Evolutionary conservation across 37 sponge, comb jelly and placozoan genomes (phyloP).

Genomic region (Diacarnus erythraeanus): DNA sequence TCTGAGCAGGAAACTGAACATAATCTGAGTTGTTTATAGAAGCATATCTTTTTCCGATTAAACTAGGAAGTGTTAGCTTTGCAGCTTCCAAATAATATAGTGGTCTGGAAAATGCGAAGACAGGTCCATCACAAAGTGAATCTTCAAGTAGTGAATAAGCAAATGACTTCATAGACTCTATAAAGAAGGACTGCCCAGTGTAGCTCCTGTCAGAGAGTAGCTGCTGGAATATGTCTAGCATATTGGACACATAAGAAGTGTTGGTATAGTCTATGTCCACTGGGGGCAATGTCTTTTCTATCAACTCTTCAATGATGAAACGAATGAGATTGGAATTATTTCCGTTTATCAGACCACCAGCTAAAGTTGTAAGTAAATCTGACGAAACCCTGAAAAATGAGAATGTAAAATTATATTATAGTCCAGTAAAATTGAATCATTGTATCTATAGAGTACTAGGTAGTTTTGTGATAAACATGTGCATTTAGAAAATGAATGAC

Average conservation of each 20-base stretch:
- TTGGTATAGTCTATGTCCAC: background rate
- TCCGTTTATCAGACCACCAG: slow-evolving; percentile 10
- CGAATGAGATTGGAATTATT: slow-evolving; percentile 8
- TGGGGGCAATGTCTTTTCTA: background rate
- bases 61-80: slow-evolving; percentile 21
- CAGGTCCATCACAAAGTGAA: slow-evolving; percentile 4
- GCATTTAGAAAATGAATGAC: no score
- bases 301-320: slow-evolving; percentile 13
- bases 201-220: slow-evolving; percentile 22
- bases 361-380: background rate
- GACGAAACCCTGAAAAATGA: slow-evolving; percentile 10
- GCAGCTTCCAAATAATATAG: slow-evolving; percentile 26
- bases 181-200: slow-evolving; percentile 18
- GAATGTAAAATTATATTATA: background rate
- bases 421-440: no score
- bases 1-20: slow-evolving; percentile 36
- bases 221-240: slow-evolving; percentile 31
- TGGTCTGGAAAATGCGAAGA: background rate
- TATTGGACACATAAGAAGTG: slow-evolving; percentile 1
- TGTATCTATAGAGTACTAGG: no score
- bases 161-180: slow-evolving; percentile 43
- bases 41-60: slow-evolving; percentile 29
- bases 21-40: slow-evolving; percentile 11
- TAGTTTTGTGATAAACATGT: no score
- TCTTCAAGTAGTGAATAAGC: slow-evolving; percentile 40